These are phyloP conservation scores for Alectura lathami DNA, from an alignment of 2,113 vertebrate species.

Conservation along the genomic window DNA sequence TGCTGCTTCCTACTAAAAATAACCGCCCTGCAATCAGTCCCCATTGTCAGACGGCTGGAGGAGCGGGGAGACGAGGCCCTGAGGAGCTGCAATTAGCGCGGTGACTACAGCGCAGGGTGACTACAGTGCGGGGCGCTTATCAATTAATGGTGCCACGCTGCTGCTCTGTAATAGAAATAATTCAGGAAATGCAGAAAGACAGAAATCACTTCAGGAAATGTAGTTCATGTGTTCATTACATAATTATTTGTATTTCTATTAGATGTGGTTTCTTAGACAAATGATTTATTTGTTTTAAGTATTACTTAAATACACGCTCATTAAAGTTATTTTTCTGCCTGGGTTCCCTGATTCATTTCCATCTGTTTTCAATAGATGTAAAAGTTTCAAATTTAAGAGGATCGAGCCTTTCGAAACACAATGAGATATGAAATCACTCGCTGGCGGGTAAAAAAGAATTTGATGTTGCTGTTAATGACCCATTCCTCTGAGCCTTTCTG, in stretches of 20 bases:
- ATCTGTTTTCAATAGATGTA: conserved; percentile 31
- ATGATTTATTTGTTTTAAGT: conserved; percentile 46
- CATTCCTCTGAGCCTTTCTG: neutral
- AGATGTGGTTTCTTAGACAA: conserved; percentile 41
- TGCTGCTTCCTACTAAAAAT: conserved; percentile 40
- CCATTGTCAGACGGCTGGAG: conserved; percentile 37
- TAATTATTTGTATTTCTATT: conserved; percentile 53
- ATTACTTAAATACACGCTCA: conserved; percentile 20
- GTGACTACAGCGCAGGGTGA: conserved; percentile 22
- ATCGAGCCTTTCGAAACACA: neutral
- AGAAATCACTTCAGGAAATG: conserved; percentile 64
- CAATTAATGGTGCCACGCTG: neutral
- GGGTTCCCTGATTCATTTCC: neutral
- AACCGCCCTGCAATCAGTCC: conserved; percentile 53
- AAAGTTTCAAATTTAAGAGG: conserved; percentile 4
- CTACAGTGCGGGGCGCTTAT: neutral
- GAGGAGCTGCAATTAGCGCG: conserved; percentile 37
- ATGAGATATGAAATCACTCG: neutral
- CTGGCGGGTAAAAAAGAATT: neutral
- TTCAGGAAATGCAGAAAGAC: conserved; percentile 46
- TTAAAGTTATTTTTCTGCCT: conserved; percentile 4
- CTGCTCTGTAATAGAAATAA: conserved; percentile 53
- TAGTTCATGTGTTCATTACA: conserved; percentile 16
- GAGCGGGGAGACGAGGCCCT: neutral
- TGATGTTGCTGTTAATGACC: neutral